Evolutionary conservation across 2,113 vertebrate species (phyloP), one percentile per base, ranked within the genome.

Genomic region (Lonchura striata): DNA sequence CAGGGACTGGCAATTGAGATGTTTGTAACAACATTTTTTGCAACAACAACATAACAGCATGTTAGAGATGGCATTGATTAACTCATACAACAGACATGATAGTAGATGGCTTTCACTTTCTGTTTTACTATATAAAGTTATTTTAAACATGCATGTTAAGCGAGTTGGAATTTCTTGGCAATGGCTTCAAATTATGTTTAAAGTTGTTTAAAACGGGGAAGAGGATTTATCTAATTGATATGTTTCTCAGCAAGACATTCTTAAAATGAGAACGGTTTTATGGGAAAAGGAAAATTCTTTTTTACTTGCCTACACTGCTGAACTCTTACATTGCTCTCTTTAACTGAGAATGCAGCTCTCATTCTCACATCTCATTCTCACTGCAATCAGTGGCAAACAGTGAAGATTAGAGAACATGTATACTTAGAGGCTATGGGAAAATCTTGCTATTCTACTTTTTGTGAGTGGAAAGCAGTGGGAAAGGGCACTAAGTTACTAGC

Each of bases 371-470:
- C 71, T 74, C 44, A 75, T 31, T 59, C 37, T n/a, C 68, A 88
- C 59, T 90, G 50, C 22, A 72, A 56, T 41, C 31, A 16, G 41
- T 54, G 31, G 35, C 52, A 84, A 86, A 84, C 39, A 77, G 21
- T 75, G 65, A 86, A 71, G 15, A 56, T 23, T 20, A 41, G 57
- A 61, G 25, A 84, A 41, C 9, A n/a, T n/a, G 11, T 28, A 25
- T n/a, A 47, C 69, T 83, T 65, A 39, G 17, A 82, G 11, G 23
- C 37, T 53, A 11, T 17, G 9, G 65, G 60, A 81, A 84, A 94
- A 56, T 33, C 35, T 86, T 68, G 7, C 28, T 82, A 52, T 92
- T 95, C 20, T 53, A 16, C 28, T 84, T 86, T 69, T 84, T 84
- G 49, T 4, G 18, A 84, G 54, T 33, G 16, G 18, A 82, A 82